Percentiles rank a stretch among this genome's conserved stretches.
These are phyloP conservation scores for Tyto alba DNA, from an alignment of 2,113 vertebrate genomes.

Conservation along the genomic window DNA sequence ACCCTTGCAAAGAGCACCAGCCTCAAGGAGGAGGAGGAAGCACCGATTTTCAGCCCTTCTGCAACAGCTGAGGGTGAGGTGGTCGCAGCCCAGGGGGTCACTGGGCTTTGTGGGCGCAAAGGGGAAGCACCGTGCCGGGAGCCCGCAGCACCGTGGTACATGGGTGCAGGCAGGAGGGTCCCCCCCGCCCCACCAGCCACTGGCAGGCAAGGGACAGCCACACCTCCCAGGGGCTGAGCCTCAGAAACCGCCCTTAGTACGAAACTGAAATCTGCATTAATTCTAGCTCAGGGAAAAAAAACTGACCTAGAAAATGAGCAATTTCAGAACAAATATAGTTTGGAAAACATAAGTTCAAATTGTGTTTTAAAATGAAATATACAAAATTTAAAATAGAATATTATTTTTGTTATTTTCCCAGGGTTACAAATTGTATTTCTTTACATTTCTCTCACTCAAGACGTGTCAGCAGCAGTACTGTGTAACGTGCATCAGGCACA, in stretches of 20 bases:
- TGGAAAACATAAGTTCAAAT: not conserved
- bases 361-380: not conserved
- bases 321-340: not conserved
- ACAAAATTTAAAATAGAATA: not conserved
- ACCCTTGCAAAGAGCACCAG: not conserved
- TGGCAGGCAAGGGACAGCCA: not conserved
- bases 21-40: too few relatives aligned
- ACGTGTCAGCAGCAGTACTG: not conserved
- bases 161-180: not conserved
- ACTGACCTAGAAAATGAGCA: not conserved
- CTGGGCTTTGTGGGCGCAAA: accelerated
- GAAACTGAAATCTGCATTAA: not conserved
- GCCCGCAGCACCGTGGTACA: accelerated
- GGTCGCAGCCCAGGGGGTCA: not conserved
- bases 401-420: not conserved
- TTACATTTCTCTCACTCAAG: not conserved
- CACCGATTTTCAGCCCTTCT: too few relatives aligned
- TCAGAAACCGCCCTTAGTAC: not conserved
- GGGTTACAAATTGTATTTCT: not conserved
- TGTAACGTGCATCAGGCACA: not conserved
- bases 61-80: too few relatives aligned
- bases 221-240: too few relatives aligned
- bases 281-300: not conserved
- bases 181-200: not conserved
- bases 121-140: accelerated